phyloP scores from a whole-genome alignment of 2,888 invertebrate species.

The Epinotia demarniana region DNA sequence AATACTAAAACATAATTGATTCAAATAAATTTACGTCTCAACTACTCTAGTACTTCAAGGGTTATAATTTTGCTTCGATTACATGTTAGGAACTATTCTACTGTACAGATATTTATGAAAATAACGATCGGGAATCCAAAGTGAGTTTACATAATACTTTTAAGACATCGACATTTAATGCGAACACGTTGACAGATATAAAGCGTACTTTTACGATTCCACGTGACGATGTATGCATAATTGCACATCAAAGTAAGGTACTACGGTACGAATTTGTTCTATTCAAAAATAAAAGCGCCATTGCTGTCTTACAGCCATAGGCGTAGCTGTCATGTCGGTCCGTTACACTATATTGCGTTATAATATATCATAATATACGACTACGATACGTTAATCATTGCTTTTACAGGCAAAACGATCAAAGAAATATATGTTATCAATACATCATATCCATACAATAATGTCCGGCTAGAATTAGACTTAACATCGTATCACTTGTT shows the following conservation, averaged over 20 bases:
- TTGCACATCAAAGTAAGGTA: constrained; percentile 56
- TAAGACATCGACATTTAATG: constrained; percentile 53
- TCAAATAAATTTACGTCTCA: constrained; percentile 67
- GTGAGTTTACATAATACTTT: constrained; percentile 61
- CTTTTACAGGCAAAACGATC: constrained; percentile 74
- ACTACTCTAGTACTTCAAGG: constrained; percentile 70
- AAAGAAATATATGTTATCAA: constrained; percentile 72
- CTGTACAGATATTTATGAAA: constrained; percentile 78
- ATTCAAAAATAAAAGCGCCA: constrained; percentile 53
- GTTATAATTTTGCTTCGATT: constrained; percentile 81
- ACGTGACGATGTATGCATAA: constrained; percentile 28
- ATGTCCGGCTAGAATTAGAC: constrained; percentile 71
- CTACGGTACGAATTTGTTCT: constrained; percentile 53
- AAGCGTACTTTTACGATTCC: constrained; percentile 35
- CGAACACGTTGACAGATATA: constrained; percentile 46
- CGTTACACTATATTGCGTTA: constrained; percentile 59
- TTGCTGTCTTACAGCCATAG: constrained; percentile 71
- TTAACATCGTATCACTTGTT: constrained; percentile 80
- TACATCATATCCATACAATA: constrained; percentile 62
- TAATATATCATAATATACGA: constrained; percentile 51
- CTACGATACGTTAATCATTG: constrained; percentile 70
- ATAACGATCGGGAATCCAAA: constrained; percentile 64
- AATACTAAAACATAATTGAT: constrained; percentile 60
- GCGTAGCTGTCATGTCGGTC: constrained; percentile 68
- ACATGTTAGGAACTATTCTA: constrained; percentile 82